Percentiles rank a stretch among this genome's conserved stretches.
Evolutionary conservation across 1,140 invertebrate species (phyloP).

Genomic region (Eueides isabella): DNA sequence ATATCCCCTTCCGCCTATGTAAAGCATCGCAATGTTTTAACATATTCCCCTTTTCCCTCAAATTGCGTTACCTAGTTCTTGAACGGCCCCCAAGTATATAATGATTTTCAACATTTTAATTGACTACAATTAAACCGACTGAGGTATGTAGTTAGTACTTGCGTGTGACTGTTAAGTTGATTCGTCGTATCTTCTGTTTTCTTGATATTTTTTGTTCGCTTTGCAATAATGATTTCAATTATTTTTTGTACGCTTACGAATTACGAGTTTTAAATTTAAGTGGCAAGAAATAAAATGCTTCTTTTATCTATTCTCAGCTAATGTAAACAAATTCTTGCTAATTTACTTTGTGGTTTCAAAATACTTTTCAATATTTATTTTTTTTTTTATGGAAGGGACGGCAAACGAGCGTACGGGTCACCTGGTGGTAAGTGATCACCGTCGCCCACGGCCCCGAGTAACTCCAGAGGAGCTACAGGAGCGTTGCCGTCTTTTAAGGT

Average conservation of each 20-base stretch:
- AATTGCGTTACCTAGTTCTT: too few species aligned
- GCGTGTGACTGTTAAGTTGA: background rate
- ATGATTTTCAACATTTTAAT: background rate
- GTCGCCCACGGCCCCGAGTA: too few species aligned
- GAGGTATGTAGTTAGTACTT: too few species aligned
- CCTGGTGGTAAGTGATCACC: too few species aligned
- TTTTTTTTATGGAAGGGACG: too few species aligned
- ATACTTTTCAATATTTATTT: background rate
- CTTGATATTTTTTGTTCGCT: background rate
- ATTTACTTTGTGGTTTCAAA: background rate
- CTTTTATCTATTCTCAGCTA: background rate
- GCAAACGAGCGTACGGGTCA: too few species aligned
- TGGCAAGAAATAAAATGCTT: background rate
- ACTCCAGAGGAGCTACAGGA: too few species aligned
- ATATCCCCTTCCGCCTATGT: too few species aligned
- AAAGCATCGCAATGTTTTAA: too few species aligned
- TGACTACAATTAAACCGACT: background rate
- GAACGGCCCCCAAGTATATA: background rate
- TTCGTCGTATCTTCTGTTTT: background rate
- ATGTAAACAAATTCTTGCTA: background rate
- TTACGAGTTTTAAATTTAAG: background rate
- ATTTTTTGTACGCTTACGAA: slow-evolving; percentile 3
- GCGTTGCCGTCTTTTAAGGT: too few species aligned
- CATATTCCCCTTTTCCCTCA: too few species aligned
- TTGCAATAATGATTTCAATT: background rate